Base-by-base conservation (phyloP, 2,888 invertebrate species). In the Tipula helvola region DNA sequence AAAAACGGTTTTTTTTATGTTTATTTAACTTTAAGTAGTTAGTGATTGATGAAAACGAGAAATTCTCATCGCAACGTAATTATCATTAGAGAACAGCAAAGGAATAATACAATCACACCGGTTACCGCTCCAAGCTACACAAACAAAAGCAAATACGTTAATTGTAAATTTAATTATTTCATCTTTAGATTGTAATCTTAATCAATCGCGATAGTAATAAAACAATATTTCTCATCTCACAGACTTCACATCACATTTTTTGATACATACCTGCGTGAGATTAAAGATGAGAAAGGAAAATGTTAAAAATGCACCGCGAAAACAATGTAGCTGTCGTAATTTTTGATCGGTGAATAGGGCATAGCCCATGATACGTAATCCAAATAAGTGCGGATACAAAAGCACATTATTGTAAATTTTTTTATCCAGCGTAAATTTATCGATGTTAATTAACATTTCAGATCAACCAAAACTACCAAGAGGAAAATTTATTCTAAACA, bases 191-290 rank as follows among this genome's bases (percentile, higher is more conserved):
- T n/a, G n/a, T 16, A 39, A 84, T 86, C 13, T 41, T 71, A 71
- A 13, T 47, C 10, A 39, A 71, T n/a, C 36, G 5, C 52, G n/a
- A 44, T 83, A 86, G 18, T 28, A 28, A 71, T 42, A 57, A 39
- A 85, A 41, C 7, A 42, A 85, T 36, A 12, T 39, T 16, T 52
- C 85, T 12, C 12, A 18, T 0, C 2, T 28, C 28, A 28, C 28
- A 28, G 28, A 28, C 1, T 28, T 28, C 28, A 28, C 28, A 28
- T 28, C 28, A 28, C 28, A 28, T 28, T 28, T 28, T 28, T 39
- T 41, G 18, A 41, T 71, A 28, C 18, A 13, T 87, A 87, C 87
- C 87, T 87, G 87, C 1, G 87, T 86, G 16, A 87, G 41, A 86
- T 87, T 87, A 36, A 87, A 87, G 47, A 86, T 16, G n/a, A 87